A percentile compares a stretch with the other conserved stretches of the same genome.
These are phyloP conservation scores for Rhamnusium bicolor DNA, from an alignment of 2,888 invertebrate species.

Conservation along the genomic window DNA sequence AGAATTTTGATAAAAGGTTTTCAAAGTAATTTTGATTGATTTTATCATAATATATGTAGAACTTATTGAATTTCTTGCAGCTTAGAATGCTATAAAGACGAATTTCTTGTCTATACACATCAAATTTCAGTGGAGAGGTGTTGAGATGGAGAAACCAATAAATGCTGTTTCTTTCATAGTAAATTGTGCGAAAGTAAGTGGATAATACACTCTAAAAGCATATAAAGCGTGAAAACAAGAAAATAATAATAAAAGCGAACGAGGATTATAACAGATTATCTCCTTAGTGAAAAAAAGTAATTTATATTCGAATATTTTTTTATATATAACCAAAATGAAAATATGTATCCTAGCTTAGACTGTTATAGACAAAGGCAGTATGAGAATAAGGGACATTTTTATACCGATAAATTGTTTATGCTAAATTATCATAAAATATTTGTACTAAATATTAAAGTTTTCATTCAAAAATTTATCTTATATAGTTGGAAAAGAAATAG, in stretches of 20 bases:
- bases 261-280: neutral
- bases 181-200: constrained; percentile 19
- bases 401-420: no score
- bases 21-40: neutral
- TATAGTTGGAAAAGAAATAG: no score
- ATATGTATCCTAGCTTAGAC: neutral
- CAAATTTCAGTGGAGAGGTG: constrained; percentile 7
- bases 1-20: neutral
- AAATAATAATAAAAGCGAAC: constrained; percentile 2
- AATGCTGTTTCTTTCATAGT: constrained; percentile 5
- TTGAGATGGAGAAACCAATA: constrained; percentile 6
- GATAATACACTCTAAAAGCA: constrained; percentile 22
- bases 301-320: neutral
- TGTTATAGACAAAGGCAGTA: neutral
- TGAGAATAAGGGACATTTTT: neutral
- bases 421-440: no score
- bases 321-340: neutral
- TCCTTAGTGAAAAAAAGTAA: neutral
- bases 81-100: neutral
- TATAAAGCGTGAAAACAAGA: neutral
- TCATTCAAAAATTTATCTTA: no score
- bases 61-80: neutral
- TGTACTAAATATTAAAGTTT: no score
- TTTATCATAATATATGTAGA: neutral
- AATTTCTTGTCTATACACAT: neutral